Evolutionary conservation across 2,113 vertebrate species (phyloP).

Genomic region (Sinocyclocheilus anshuiensis): DNA sequence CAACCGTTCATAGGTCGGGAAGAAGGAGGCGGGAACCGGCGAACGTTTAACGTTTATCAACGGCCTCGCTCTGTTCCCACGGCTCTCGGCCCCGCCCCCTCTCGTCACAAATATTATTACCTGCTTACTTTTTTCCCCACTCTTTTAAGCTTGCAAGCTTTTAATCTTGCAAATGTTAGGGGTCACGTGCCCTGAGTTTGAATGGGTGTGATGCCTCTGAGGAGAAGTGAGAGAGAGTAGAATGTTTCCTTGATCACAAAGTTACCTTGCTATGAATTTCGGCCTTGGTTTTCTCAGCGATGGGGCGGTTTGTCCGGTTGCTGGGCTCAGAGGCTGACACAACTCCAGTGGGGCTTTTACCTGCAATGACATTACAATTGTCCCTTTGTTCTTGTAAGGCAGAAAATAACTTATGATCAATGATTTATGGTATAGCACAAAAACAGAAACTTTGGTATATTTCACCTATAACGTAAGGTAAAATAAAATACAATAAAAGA

Average conservation of each 20-base stretch:
- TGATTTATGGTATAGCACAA: not conserved
- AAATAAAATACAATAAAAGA: not conserved
- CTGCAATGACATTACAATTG: conserved; percentile 63
- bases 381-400: not conserved
- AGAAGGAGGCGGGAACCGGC: no score
- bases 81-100: no score
- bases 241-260: conserved; percentile 55
- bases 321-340: conserved; percentile 45
- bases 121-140: not conserved
- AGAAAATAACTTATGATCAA: not conserved
- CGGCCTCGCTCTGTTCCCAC: no score
- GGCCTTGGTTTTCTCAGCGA: conserved; percentile 68
- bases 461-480: no score
- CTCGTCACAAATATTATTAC: no score
- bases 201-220: not conserved
- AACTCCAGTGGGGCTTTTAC: conserved; percentile 69
- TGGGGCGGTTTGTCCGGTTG: conserved; percentile 45
- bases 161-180: not conserved
- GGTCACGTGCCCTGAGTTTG: not conserved
- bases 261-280: conserved; percentile 78
- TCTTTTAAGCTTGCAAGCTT: not conserved
- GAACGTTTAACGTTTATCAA: no score
- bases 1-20: no score
- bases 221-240: conserved; percentile 6
- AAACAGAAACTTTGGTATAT: not conserved